Base-by-base conservation (phyloP, 2,113 vertebrate genomes). In the Pelusios castaneus region DNA sequence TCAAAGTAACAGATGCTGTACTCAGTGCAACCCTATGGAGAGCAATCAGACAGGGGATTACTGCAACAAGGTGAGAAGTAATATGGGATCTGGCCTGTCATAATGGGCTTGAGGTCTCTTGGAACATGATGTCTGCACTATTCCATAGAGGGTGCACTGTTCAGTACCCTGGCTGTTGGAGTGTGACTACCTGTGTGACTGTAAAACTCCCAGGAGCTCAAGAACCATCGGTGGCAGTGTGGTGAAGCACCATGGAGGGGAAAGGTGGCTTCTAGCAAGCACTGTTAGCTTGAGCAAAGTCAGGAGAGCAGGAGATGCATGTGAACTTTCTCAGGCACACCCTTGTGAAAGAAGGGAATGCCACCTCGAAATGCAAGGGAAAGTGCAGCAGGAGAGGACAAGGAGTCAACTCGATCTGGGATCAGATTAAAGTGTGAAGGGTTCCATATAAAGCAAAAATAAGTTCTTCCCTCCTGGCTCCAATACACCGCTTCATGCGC, bases 1-100 rank as follows among this genome's bases (percentile, higher is more conserved):
- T 80, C 89, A 90, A 95, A 97, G 56, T 3, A 88, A 84, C 51
- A 86, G 92, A 6, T 55, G 60, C 79, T 78, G 63, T 41, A 75
- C 82, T 67, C 45, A 81, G 63, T 51, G 25, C 87, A 82, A 1
- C 17, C 49, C 38, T 60, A 38, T 12, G 47, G 45, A 73, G 60
- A 3, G 8, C 67, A 58, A 54, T 5, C 34, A 14, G n/a, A 22
- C 81, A 34, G 31, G 75, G 82, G 82, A 77, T 21, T 79, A 45
- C 3, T 81, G 24, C 67, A 85, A 43, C 45, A 34, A 55, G 85
- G 1, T 2, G 10, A 24, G 12, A 13, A 34, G 5, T 34, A 1
- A 0, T 31, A 31, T 1, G 24, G 79, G 58, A 43, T 34, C 38
- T 63, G 34, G 10, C 4, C 60, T 14, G 31, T 56, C 38, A 60